phyloP scores from a whole-genome alignment of 30 jellyfish, hydroid and myxozoan species.

The Chrysaora quinquecirrha region DNA sequence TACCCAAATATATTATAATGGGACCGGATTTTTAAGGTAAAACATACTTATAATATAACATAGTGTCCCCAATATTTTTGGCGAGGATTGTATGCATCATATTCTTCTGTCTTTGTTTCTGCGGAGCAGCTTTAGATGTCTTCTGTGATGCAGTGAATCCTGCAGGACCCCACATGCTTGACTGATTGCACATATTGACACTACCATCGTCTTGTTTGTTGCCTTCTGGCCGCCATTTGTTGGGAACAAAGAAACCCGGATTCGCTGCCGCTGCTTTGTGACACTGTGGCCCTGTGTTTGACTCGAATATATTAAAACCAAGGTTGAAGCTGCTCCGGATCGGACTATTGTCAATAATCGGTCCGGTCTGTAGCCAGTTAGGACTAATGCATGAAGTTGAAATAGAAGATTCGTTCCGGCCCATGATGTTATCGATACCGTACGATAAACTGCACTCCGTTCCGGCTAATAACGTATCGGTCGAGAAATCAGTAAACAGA shows the following conservation, averaged over 20 bases:
- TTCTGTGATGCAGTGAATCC: background rate
- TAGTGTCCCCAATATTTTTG: too few relatives aligned
- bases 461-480: slow-evolving; percentile 80
- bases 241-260: slow-evolving; percentile 30
- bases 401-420: slow-evolving; percentile 63
- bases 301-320: slow-evolving; percentile 54
- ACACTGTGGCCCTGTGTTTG: slow-evolving; percentile 46
- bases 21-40: too few relatives aligned
- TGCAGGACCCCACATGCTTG: slow-evolving; percentile 31
- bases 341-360: slow-evolving; percentile 87
- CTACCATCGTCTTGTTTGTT: slow-evolving; percentile 43
- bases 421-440: slow-evolving; percentile 89
- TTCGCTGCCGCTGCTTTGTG: slow-evolving; percentile 10
- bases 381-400: slow-evolving; percentile 76
- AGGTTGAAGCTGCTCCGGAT: slow-evolving; percentile 83
- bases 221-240: slow-evolving; percentile 59
- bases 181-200: background rate
- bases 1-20: too few relatives aligned
- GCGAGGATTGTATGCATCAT: background rate
- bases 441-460: slow-evolving; percentile 80
- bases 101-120: background rate
- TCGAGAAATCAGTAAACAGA: slow-evolving; percentile 84
- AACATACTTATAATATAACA: too few relatives aligned
- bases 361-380: slow-evolving; percentile 64
- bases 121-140: background rate